Conservation (phyloP, 53 echinoderm and acorn worm species). For the Temnopleurus reevesii region DNA sequence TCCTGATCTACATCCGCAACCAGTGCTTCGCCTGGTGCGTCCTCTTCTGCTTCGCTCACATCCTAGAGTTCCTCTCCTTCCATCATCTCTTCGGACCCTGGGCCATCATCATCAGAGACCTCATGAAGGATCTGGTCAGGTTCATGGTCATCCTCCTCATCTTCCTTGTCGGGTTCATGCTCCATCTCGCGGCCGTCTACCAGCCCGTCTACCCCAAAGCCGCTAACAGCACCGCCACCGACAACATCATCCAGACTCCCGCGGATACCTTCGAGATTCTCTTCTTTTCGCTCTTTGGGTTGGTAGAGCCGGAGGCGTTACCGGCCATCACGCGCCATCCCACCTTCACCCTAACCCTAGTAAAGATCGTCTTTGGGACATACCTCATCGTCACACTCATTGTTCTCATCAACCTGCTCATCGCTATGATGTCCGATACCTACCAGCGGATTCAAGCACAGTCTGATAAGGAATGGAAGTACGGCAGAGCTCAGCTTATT, state of each 20-base stretch:
- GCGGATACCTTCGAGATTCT: slow-evolving; percentile 86
- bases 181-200: slow-evolving; percentile 94
- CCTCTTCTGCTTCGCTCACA: slow-evolving; percentile 81
- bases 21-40: slow-evolving; percentile 93
- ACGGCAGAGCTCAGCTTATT: slow-evolving; percentile 93
- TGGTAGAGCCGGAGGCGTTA: slow-evolving; percentile 82
- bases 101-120: slow-evolving; percentile 98
- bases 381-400: slow-evolving; percentile 96
- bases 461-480: slow-evolving; percentile 98
- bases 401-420: slow-evolving; percentile 92
- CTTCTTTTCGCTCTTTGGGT: slow-evolving; percentile 94
- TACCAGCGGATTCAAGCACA: slow-evolving; percentile 98
- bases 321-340: slow-evolving; percentile 79
- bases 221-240: neutral
- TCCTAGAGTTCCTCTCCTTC: slow-evolving; percentile 93
- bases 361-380: slow-evolving; percentile 91
- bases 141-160: slow-evolving; percentile 98
- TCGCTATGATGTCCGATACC: slow-evolving; percentile 99
- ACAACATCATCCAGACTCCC: slow-evolving; percentile 71
- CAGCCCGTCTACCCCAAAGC: slow-evolving; percentile 78
- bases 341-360: slow-evolving; percentile 66
- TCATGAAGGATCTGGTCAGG: slow-evolving; percentile 92
- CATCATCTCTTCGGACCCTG: slow-evolving; percentile 98
- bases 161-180: slow-evolving; percentile 93
- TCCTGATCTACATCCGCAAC: slow-evolving; percentile 82